A percentile compares a stretch with the other conserved stretches of the same genome.
Conservation (phyloP, 2,113 vertebrate species). For the Manacus vitellinus region DNA sequence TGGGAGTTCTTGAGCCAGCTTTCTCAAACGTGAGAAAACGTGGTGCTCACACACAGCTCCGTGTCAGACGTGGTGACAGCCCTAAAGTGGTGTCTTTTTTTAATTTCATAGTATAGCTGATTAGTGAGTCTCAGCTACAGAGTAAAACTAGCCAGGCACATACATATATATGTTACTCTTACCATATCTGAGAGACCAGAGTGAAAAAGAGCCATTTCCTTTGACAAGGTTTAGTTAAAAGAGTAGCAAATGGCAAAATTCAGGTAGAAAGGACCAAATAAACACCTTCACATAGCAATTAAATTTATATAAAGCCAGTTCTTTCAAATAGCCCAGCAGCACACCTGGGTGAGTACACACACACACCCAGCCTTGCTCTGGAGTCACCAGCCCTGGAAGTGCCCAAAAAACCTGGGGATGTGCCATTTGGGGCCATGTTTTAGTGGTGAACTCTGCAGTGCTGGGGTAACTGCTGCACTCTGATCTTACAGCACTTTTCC, state of each 20-base stretch:
- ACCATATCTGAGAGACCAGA: background rate
- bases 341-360: background rate
- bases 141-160: background rate
- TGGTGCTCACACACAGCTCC: background rate
- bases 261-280: background rate
- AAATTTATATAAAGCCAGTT: too few relatives aligned
- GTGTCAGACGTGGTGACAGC: background rate
- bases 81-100: background rate
- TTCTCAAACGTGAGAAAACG: background rate
- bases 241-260: background rate
- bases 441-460: background rate
- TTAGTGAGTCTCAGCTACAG: background rate
- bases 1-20: background rate
- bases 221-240: background rate
- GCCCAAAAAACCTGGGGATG: background rate
- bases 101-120: background rate
- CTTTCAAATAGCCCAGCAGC: background rate
- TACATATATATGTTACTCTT: rapidly evolving
- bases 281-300: background rate
- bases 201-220: background rate
- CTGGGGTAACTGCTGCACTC: background rate
- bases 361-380: background rate
- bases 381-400: background rate
- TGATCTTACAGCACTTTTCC: background rate
- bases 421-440: background rate